phyloP scores from a whole-genome alignment of 2,113 vertebrate genomes.

The Phainopepla nitens region DNA sequence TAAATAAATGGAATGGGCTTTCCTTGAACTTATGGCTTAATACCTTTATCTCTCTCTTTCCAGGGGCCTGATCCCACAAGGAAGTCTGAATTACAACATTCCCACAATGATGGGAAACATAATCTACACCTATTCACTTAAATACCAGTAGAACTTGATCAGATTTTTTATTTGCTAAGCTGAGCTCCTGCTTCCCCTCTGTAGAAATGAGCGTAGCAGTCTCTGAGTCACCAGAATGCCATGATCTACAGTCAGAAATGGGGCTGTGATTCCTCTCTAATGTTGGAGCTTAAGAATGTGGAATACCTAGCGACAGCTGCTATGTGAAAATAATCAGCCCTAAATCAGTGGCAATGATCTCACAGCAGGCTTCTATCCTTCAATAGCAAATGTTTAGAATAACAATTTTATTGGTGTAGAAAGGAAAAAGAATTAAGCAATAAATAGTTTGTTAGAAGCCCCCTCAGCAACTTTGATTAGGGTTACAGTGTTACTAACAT shows the following conservation, averaged over 20 bases:
- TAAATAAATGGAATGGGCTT: background rate
- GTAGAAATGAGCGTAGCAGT: conserved; percentile 15
- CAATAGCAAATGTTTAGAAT: conserved; percentile 47
- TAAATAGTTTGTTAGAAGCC: conserved; percentile 46
- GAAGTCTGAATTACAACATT: background rate
- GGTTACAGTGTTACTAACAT: background rate
- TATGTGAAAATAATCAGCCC: conserved; percentile 59
- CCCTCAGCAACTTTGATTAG: conserved; percentile 2
- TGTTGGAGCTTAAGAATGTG: background rate
- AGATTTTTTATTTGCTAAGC: background rate
- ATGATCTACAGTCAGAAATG: background rate
- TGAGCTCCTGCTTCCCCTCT: background rate
- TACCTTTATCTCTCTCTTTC: background rate
- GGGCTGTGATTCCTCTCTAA: conserved; percentile 1
- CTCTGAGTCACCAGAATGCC: background rate
- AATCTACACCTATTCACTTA: background rate
- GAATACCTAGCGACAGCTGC: background rate
- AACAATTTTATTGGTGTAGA: conserved; percentile 32
- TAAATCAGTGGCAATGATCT: conserved; percentile 50
- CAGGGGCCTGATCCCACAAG: background rate
- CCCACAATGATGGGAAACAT: background rate
- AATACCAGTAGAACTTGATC: background rate
- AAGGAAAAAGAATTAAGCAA: conserved; percentile 34
- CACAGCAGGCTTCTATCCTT: conserved; percentile 38
- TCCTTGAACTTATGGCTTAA: no score